Conservation (phyloP, 2,797 vertebrate species). For the Eulemur rubriventer region DNA sequence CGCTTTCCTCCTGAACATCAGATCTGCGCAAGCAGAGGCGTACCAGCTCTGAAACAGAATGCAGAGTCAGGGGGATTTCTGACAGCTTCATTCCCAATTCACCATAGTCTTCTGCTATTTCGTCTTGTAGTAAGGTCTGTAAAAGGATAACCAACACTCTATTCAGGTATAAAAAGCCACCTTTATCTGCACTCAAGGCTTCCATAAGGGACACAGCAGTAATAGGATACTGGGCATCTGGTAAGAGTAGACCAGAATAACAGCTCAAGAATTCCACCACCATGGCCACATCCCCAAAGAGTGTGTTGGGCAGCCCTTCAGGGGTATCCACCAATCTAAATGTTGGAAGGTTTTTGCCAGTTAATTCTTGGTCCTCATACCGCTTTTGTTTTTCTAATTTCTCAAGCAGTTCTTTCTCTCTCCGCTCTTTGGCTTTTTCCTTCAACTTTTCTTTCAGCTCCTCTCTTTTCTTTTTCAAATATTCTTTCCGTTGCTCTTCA, state of each 20-base stretch:
- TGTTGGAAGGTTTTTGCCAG: slow-evolving; percentile 88
- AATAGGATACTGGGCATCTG: slow-evolving; percentile 95
- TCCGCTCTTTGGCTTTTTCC: slow-evolving; percentile 94
- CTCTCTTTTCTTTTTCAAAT: slow-evolving; percentile 92
- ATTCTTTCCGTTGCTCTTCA: slow-evolving; percentile 93
- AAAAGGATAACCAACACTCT: slow-evolving; percentile 95
- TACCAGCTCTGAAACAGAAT: slow-evolving; percentile 95
- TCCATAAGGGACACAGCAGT: slow-evolving; percentile 94
- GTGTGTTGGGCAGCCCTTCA: slow-evolving; percentile 95
- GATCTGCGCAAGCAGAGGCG: slow-evolving; percentile 95
- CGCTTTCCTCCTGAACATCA: slow-evolving; percentile 93
- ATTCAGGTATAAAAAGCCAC: slow-evolving; percentile 96
- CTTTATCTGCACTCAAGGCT: slow-evolving; percentile 94
- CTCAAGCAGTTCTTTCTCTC: slow-evolving; percentile 93
- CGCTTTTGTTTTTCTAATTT: slow-evolving; percentile 93
- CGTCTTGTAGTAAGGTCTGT: slow-evolving; percentile 97
- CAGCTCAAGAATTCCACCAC: slow-evolving; percentile 96
- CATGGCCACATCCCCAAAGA: slow-evolving; percentile 97
- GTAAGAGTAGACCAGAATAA: slow-evolving; percentile 94
- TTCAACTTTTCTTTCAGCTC: slow-evolving; percentile 93
- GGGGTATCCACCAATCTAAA: slow-evolving; percentile 97
- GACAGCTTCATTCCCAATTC: slow-evolving; percentile 97
- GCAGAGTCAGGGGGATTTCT: slow-evolving; percentile 96
- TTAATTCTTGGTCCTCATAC: slow-evolving; percentile 95
- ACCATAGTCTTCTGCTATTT: slow-evolving; percentile 97